Evolutionary conservation across 2,113 vertebrate genomes (phyloP), one percentile per base, ranked within the genome.

Genomic region (Pongo pygmaeus): DNA sequence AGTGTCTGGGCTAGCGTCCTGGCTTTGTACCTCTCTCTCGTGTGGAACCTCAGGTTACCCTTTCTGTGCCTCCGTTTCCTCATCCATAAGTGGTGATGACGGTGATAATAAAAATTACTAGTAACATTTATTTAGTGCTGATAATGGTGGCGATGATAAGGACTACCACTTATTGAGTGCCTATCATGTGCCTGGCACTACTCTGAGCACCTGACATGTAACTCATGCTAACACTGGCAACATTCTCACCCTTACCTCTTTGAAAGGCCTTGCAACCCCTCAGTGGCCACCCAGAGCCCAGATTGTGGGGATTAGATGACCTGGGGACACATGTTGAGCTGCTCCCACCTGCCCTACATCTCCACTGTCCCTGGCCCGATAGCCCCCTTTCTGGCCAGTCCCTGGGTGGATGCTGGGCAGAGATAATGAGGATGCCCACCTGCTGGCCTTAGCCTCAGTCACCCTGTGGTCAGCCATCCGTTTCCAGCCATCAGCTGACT

Each of bases 401-500:
- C 23, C 67, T 30, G 30, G 30, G 59, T n/a, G 50, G 13, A 32
- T 27, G 3, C 6, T 23, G 16, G 74, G 25, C 22, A 20, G 40
- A 6, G 13, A 72, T 0, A 6, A 25, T 61, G n/a, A 70, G 43
- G 55, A 61, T 7, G 12, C 10, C n/a, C 10, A 78, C 0, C 4
- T 23, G 8, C 30, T 13, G 38, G 55, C 52, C 69, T 22, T 38
- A 27, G 38, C 13, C 32, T 57, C n/a, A 35, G 78, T 22, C 10
- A 22, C 48, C 5, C 10, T 16, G 20, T 1, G 4, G 16, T 6
- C 3, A 11, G 16, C 8, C 30, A 35, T 11, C n/a, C 4, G 2
- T 14, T 70, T 77, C 38, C 32, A 59, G 43, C 40, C 35, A 48
- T 18, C 32, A 23, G 40, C 11, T 8, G 22, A 38, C 32, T 12